A percentile compares a stretch with the other conserved stretches of the same genome.
Evolutionary conservation across 2,888 invertebrate species (phyloP).

Genomic region (Cheilosia variabilis): DNA sequence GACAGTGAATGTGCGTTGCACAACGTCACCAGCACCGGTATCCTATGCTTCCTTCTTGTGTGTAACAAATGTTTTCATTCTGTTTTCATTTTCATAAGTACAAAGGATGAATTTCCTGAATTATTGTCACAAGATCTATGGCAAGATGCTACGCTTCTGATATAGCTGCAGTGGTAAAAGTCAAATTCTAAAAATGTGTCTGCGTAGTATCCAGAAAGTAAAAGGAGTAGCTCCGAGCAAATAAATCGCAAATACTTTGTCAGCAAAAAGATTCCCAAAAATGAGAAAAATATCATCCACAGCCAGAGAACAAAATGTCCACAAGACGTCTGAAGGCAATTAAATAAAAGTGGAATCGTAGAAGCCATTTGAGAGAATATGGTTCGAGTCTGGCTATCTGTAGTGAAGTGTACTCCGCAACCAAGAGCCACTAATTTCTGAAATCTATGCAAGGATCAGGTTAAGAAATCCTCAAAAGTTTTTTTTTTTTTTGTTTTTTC

Average conservation of each 20-base stretch:
- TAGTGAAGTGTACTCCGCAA: background rate
- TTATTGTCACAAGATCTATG: constrained; percentile 13
- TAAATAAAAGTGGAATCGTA: constrained; percentile 30
- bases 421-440: constrained; percentile 35
- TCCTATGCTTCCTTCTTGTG: background rate
- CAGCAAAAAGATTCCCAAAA: constrained; percentile 39
- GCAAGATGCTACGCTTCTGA: background rate
- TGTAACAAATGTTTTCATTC: constrained; percentile 46
- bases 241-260: constrained; percentile 37
- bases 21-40: constrained; percentile 2
- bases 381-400: constrained; percentile 2
- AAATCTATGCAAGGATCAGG: constrained; percentile 49
- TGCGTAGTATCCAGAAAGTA: background rate
- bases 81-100: constrained; percentile 16
- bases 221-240: constrained; percentile 3
- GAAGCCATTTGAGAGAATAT: background rate
- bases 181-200: background rate
- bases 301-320: background rate
- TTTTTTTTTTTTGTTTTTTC: constrained; percentile 4
- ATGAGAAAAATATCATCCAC: background rate
- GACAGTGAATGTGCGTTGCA: background rate
- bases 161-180: background rate
- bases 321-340: constrained; percentile 11
- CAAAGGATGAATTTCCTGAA: constrained; percentile 23
- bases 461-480: background rate